Conservation (phyloP, 2,888 invertebrate genomes). For the Drosophila fungiperda region DNA sequence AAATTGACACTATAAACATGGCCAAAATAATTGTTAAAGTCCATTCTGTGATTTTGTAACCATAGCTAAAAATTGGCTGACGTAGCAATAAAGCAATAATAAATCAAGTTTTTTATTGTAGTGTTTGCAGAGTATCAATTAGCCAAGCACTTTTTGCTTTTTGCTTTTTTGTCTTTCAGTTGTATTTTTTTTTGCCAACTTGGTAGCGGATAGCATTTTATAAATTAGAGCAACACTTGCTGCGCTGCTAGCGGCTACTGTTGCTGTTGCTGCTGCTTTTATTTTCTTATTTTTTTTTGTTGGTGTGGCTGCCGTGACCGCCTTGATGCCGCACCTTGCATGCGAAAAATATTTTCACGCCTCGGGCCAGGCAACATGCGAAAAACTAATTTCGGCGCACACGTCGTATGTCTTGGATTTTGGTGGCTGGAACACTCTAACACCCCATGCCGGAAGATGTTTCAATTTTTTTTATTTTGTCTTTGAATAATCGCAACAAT, state of each 20-base stretch:
- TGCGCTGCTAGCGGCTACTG: conserved; percentile 48
- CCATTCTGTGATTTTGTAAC: neutral
- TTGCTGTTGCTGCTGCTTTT: conserved; percentile 14
- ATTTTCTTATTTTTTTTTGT: conserved; percentile 16
- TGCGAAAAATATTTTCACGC: conserved; percentile 78
- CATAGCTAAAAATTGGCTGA: neutral
- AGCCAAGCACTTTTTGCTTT: conserved; percentile 15
- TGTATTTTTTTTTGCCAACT: conserved; percentile 36
- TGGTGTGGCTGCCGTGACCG: conserved; percentile 30
- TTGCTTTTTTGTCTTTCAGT: conserved; percentile 27
- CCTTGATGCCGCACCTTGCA: conserved; percentile 74
- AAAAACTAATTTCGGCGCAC: conserved; percentile 80
- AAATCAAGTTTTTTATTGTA: neutral
- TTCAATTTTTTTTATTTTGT: conserved; percentile 52
- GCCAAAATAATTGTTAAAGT: neutral
- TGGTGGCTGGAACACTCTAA: conserved; percentile 8
- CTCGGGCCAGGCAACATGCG: conserved; percentile 71
- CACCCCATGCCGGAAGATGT: conserved; percentile 72
- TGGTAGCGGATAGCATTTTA: conserved; percentile 77
- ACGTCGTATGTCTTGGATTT: conserved; percentile 71
- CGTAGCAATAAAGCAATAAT: neutral
- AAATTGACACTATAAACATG: neutral
- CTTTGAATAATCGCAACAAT: conserved; percentile 77
- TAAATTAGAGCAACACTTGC: conserved; percentile 80
- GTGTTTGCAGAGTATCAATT: conserved; percentile 33